Base-by-base conservation (phyloP, 2,113 vertebrate species). In the Halichoerus grypus region DNA sequence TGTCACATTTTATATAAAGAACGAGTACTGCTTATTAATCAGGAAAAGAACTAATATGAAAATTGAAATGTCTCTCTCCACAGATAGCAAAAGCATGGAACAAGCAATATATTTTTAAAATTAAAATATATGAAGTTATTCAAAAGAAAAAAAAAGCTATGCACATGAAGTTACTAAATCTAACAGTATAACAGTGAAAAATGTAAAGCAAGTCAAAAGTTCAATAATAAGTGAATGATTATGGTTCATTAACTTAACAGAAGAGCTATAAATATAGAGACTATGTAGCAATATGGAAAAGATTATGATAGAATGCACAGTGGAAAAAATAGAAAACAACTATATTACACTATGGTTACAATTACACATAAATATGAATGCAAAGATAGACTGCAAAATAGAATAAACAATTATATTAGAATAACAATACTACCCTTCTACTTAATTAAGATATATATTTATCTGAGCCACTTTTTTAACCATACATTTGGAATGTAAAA, bases 171-270 rank as follows among this genome's bases (percentile, higher is more conserved):
- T 69, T 89, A 94, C 65, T 90, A 97, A 77, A 89, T 61, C 42
- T 93, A 97, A 82, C 18, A 94, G 22, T 24, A 15, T 46, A 87
- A 93, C 12, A 77, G 69, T 65, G 21, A 91, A 83, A 83, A 94
- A 94, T 67, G 4, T 95, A 97, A 92, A 94, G 46, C 24, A 77
- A 91, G n/a, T 97, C 49, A 97, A 92, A 94, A 94, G 16, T 89
- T 92, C 46, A 76, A 92, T 46, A 79, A 63, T 86, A 91, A 93
- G 46, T 86, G 57, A 97, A 92, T 67, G 22, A 91, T 36, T 95
- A 84, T 74, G 72, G 71, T 83, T 69, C 57, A 89, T 89, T 36
- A 92, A 94, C 10, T 67, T 71, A 21, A 82, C 81, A 36, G 18
- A 87, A 93, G 61, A 84, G 19, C 87, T 87, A 88, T 51, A 93